phyloP scores from a whole-genome alignment of 30 jellyfish, hydroid and myxozoan species.

The Clytia hemisphaerica region DNA sequence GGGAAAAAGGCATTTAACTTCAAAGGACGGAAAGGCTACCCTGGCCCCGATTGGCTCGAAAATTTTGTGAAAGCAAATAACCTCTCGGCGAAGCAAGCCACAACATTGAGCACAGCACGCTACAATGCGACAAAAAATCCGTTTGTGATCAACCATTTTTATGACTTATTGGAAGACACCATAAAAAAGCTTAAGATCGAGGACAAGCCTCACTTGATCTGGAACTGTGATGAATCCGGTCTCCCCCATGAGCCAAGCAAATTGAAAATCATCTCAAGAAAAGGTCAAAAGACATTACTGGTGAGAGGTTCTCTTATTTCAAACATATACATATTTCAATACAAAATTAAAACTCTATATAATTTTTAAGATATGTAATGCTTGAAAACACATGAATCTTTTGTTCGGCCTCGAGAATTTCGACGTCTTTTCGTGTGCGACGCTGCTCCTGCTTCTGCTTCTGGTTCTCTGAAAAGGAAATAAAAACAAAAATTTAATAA shows the following conservation, averaged over 20 bases:
- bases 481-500: too few species aligned
- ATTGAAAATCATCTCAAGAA: not conserved
- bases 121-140: not conserved
- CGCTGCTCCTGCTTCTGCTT: too few species aligned
- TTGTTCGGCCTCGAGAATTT: too few species aligned
- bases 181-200: not conserved
- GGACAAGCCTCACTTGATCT: not conserved
- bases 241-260: not conserved
- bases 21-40: too few species aligned
- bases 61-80: not conserved
- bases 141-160: not conserved
- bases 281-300: not conserved
- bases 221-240: slow-evolving; percentile 4
- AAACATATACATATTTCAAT: too few species aligned
- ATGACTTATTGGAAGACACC: not conserved
- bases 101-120: not conserved
- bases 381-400: too few species aligned
- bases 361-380: too few species aligned
- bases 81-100: slow-evolving; percentile 2
- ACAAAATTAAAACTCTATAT: too few species aligned
- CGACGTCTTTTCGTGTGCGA: too few species aligned
- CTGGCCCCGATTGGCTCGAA: too few species aligned
- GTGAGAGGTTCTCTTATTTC: not conserved
- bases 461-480: too few species aligned
- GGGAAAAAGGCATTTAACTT: too few species aligned